Conservation (phyloP, 2,113 vertebrate species). For the Hylia prasina region DNA sequence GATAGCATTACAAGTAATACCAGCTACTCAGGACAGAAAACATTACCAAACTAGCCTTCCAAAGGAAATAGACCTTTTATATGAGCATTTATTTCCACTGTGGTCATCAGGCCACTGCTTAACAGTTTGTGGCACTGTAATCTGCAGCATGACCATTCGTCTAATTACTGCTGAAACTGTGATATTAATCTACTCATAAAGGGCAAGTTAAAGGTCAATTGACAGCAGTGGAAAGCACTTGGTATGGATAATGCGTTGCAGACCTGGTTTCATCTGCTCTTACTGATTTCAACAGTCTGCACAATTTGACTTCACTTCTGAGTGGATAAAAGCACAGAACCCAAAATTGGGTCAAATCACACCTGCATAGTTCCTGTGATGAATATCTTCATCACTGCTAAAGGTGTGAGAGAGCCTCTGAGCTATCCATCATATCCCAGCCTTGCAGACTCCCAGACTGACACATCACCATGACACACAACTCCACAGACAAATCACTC, state of each 20-base stretch:
- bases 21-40: neutral
- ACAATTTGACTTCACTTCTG: neutral
- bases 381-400: neutral
- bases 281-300: neutral
- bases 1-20: neutral
- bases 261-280: neutral
- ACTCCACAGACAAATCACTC: neutral
- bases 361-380: neutral
- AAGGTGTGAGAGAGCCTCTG: neutral
- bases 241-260: neutral
- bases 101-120: neutral
- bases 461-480: accelerated
- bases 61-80: neutral
- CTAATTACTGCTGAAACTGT: neutral
- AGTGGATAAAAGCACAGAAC: neutral
- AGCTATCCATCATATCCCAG: neutral
- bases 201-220: neutral
- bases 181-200: neutral
- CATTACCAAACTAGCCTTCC: neutral
- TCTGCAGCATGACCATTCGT: neutral
- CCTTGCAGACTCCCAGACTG: accelerated
- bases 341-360: neutral
- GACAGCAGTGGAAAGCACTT: neutral
- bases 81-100: neutral
- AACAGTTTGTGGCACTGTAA: neutral